Conservation (phyloP, 2,888 invertebrate genomes). For the Smittia aterrima region DNA sequence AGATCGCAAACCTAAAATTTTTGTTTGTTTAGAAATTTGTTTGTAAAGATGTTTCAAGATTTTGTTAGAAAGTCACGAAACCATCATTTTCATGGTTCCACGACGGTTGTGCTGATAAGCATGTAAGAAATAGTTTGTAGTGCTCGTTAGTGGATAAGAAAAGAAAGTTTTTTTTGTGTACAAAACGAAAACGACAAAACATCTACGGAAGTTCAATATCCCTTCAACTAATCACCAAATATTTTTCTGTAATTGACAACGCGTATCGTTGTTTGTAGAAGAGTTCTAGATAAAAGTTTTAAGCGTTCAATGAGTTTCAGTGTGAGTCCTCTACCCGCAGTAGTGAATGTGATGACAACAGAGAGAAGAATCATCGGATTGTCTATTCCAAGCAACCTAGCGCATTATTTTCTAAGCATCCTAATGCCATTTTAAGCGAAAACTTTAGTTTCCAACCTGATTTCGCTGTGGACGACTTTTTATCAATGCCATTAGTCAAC, state of each 20-base stretch:
- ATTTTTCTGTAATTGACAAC: background rate
- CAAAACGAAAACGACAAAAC: background rate
- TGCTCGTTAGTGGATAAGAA: background rate
- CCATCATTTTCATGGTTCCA: too few relatives aligned
- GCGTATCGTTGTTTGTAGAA: too few relatives aligned
- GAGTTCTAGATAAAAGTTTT: too few relatives aligned
- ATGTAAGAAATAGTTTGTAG: background rate
- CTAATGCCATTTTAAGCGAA: background rate
- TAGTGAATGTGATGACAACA: background rate
- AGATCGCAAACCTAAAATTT: slow-evolving; percentile 63
- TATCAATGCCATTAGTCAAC: slow-evolving; percentile 46
- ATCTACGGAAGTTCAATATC: background rate
- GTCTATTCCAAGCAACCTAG: background rate
- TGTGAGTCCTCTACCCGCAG: background rate
- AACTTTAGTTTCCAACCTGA: slow-evolving; percentile 12
- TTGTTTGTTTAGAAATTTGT: slow-evolving; percentile 6
- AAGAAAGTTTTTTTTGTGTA: background rate
- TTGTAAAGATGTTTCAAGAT: background rate
- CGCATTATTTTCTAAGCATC: background rate
- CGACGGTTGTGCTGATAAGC: background rate
- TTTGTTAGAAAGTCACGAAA: background rate
- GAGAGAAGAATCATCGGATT: background rate
- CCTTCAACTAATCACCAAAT: background rate
- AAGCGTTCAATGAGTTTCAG: too few relatives aligned
- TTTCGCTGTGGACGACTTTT: slow-evolving; percentile 19